These are phyloP conservation scores for Passer domesticus DNA, from an alignment of 2,113 vertebrate genomes.

Conservation along the genomic window DNA sequence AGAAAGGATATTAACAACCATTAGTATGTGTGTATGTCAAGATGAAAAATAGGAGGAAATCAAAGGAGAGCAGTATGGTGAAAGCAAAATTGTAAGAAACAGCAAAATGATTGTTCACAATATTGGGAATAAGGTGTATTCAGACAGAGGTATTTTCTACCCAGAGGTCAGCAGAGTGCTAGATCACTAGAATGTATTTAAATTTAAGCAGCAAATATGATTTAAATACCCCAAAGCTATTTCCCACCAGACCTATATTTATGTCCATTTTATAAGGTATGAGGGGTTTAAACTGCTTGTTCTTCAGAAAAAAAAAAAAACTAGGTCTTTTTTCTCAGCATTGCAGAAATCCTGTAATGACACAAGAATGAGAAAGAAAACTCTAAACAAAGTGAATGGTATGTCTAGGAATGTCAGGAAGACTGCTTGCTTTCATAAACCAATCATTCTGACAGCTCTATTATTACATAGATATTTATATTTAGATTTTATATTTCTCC, in stretches of 20 bases:
- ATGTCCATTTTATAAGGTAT: neutral
- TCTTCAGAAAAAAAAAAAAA: neutral
- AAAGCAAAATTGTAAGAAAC: slow-evolving; percentile 32
- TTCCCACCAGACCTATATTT: neutral
- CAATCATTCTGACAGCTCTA: neutral
- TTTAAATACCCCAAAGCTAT: neutral
- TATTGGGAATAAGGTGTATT: neutral
- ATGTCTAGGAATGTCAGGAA: neutral
- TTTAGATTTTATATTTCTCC: neutral
- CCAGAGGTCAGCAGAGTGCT: neutral
- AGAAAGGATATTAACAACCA: slow-evolving; percentile 61
- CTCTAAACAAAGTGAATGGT: neutral
- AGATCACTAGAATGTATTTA: neutral
- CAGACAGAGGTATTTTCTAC: neutral
- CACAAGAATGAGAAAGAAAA: neutral
- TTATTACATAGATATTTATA: neutral
- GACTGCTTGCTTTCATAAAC: neutral
- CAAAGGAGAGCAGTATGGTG: slow-evolving; percentile 18
- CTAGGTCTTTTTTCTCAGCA: neutral
- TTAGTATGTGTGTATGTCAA: slow-evolving; percentile 20
- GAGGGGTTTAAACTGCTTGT: neutral
- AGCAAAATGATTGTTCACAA: slow-evolving; percentile 1
- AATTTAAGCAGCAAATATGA: neutral
- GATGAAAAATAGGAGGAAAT: slow-evolving; percentile 67
- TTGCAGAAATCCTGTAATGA: neutral